Evolutionary conservation across 2,797 vertebrate genomes (phyloP), one percentile per base, ranked within the genome.

Genomic region (Acanthornis magna): DNA sequence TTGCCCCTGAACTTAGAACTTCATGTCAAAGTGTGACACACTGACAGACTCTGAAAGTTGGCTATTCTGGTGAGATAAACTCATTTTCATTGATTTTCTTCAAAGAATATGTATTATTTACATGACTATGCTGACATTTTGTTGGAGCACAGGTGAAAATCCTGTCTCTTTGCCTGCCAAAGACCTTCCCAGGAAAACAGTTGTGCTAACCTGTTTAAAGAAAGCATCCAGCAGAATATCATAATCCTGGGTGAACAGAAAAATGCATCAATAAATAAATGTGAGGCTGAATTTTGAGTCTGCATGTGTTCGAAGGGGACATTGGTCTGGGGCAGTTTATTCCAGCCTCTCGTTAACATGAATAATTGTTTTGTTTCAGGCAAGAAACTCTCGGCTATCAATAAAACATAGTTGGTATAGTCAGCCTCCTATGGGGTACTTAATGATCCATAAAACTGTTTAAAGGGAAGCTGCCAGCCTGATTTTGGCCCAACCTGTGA

Each of bases 401-500:
- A 94, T 96, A 95, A 94, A 87, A 61, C 14, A 43, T 77, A 71
- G 68, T n/a, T 93, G 72, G 42, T 91, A 50, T 36, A 88, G 67
- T 85, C 66, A 90, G 80, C 57, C 45, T 96, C 94, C 88, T 88
- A 65, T 63, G 57, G 63, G 91, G 80, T 95, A 85, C 80, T 84
- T 96, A 95, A 97, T 89, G 93, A 95, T 82, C 85, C 93, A 87
- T 93, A 94, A 93, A 95, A 95, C 57, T 91, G 76, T 77, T 90
- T 87, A 91, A 95, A 93, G 48, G 2, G 71, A 95, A 90, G 85
- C 83, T 88, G 88, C 88, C 89, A 95, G 95, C 71, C 74, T 90
- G 88, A 55, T 74, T 95, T 82, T 95, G 91, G 67, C 89, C 89
- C 74, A 93, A 74, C 38, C 9, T 95, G 38, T 77, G 53, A 58